Evolutionary conservation across 2,888 invertebrate species (phyloP).

Genomic region (Hypomecis punctinalis): DNA sequence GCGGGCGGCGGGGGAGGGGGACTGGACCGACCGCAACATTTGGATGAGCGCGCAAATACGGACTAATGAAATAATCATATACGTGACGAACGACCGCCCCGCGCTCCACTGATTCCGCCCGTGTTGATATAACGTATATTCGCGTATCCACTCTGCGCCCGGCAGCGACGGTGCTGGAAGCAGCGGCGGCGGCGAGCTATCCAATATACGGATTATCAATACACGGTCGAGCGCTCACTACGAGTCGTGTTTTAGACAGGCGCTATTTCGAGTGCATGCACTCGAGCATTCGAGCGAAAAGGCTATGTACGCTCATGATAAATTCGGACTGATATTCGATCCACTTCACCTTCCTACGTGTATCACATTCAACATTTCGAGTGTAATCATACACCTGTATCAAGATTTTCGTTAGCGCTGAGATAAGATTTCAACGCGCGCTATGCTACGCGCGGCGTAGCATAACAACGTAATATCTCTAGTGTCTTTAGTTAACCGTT

Average conservation of each 20-base stretch:
- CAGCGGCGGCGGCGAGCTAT: slow-evolving; percentile 44
- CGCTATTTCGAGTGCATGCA: slow-evolving; percentile 65
- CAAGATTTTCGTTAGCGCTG: slow-evolving; percentile 12
- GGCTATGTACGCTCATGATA: slow-evolving; percentile 49
- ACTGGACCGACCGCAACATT: slow-evolving; percentile 67
- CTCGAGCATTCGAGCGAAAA: slow-evolving; percentile 61
- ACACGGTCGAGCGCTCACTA: slow-evolving; percentile 64
- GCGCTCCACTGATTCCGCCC: slow-evolving; percentile 69
- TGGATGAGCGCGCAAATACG: slow-evolving; percentile 82
- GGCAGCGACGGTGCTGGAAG: slow-evolving; percentile 5
- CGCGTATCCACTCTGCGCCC: slow-evolving; percentile 42
- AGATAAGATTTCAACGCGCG: slow-evolving; percentile 33
- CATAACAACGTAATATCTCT: slow-evolving; percentile 33
- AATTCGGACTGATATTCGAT: slow-evolving; percentile 32
- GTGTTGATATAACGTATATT: slow-evolving; percentile 65
- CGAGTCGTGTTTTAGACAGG: slow-evolving; percentile 62
- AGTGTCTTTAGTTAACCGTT: slow-evolving; percentile 58
- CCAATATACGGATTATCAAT: slow-evolving; percentile 64
- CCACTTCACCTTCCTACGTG: slow-evolving; percentile 19
- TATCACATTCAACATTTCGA: slow-evolving; percentile 23
- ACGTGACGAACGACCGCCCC: slow-evolving; percentile 76
- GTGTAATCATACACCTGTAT: slow-evolving; percentile 19
- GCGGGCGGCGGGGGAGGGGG: slow-evolving; percentile 44
- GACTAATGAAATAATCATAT: slow-evolving; percentile 85
- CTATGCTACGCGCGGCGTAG: slow-evolving; percentile 4